Base-by-base conservation (phyloP, 1,140 invertebrate species). In the Hesperophylax magnus region DNA sequence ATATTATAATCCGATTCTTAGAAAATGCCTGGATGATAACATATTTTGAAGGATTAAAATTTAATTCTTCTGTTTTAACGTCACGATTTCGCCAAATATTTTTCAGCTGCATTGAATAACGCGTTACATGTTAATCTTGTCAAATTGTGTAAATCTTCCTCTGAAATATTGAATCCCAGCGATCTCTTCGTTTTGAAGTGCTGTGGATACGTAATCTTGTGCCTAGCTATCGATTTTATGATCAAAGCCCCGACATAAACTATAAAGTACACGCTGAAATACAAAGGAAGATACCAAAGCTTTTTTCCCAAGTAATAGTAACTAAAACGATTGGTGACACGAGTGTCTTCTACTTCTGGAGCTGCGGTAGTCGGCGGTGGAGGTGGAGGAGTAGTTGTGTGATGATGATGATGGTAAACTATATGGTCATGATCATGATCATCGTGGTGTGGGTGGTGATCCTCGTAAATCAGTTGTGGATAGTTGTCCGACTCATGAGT, bases 201-300 rank as follows among this genome's bases (percentile, higher is more conserved):
- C 22, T 90, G 89, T 5, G 89, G 89, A 79, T 90, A 90, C 0
- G 89, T 88, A 56, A 90, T 90, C 88, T 96, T 96, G 86, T 96
- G 95, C 74, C 95, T 91, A 14, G 94, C 92, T 60, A 96, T 92
- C 8, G 94, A 94, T 86, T 95, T 96, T 2, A 96, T 88, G 65
- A 96, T 94, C 9, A 96, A 88, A 54, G 94, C 94, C 3, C 93
- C 93, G 2, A 96, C 93, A 83, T 96, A 96, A 78, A 95, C 91
- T 78, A 95, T 94, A 85, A 96, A 96, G 84, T 95, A 96, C n/a
- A 95, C 93, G 79, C 94, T 95, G 85, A 96, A 96, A 86, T 96
- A 96, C 15, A 96, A 85, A 0, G 95, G 95, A 60, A 96, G 90
- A 84, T 96, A 96, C 92, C 95, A 96, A 3, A 96, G 89, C 85